Base-by-base conservation (phyloP, 2,888 invertebrate species). In the Chrysolina haemoptera region DNA sequence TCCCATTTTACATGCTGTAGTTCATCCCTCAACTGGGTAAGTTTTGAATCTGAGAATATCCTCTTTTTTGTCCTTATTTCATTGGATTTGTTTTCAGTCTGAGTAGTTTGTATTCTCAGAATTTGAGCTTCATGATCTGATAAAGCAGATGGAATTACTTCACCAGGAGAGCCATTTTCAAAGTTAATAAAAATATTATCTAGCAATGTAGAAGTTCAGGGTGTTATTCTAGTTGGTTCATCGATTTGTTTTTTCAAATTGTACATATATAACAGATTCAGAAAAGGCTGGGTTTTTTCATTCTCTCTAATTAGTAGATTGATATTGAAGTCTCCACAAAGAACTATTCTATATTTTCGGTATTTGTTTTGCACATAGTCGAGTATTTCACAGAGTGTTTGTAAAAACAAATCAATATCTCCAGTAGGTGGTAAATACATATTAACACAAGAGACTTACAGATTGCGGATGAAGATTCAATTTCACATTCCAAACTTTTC, bases 221-320 rank as follows among this genome's bases (percentile, higher is more conserved):
- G 22, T 62, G 62, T 22, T 62, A 62, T 62, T 63, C 62, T 63
- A 63, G 62, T 62, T 43, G 43, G 43, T 4, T 62, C 62, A 62
- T 62, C 22, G 22, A 62, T 62, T 62, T 62, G 62, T 63, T 63
- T 63, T 40, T 4, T 63, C 10, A 63, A 10, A 35, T 63, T 63
- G 62, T 63, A 63, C 62, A 63, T 63, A 63, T 40, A 63, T 63
- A 63, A 63, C 62, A 63, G 8, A 63, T 63, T 35, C 12, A 63
- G 6, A 63, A 35, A 62, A 40, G 62, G 40, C 62, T 63, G 35
- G 1, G 62, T 63, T 27, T 63, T 63, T 63, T 63, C 35, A 22
- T 63, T 63, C 40, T 63, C 35, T 40, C 62, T 63, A 3, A 22
- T 27, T 14, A 62, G 14, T 22, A 62, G 62, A 62, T 62, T 43